Percentiles rank a stretch among this genome's conserved stretches.
phyloP scores from a whole-genome alignment of 2,113 vertebrate genomes.

The Oxyura jamaicensis region DNA sequence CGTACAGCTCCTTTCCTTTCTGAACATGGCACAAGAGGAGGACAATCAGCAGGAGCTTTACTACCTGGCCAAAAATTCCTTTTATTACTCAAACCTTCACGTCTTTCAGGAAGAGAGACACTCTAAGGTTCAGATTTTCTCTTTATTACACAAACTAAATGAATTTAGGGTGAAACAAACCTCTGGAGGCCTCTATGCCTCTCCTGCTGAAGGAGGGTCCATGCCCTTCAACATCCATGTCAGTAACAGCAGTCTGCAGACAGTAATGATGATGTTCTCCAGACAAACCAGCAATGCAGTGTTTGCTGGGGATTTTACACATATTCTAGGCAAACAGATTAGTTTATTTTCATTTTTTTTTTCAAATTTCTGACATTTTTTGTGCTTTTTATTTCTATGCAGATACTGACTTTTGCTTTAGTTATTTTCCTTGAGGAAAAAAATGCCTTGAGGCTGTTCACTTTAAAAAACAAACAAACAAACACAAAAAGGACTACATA shows the following conservation, averaged over 20 bases:
- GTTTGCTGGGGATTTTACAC: neutral
- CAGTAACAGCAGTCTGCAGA: neutral
- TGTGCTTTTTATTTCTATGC: too few species aligned
- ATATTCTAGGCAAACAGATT: neutral
- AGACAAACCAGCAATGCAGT: neutral
- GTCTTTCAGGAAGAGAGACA: neutral
- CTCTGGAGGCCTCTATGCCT: neutral
- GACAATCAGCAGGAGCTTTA: neutral
- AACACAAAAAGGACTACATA: too few species aligned
- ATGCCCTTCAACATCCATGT: neutral
- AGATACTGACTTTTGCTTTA: too few species aligned
- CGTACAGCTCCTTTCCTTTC: neutral
- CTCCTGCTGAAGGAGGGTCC: neutral
- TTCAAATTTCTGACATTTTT: too few species aligned
- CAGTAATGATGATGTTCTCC: neutral
- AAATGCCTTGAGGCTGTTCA: too few species aligned
- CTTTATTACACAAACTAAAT: neutral
- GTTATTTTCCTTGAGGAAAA: too few species aligned
- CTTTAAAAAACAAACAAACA: neutral
- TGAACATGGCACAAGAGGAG: neutral
- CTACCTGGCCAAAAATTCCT: neutral
- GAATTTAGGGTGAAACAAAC: neutral
- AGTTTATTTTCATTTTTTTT: neutral
- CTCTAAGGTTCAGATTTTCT: neutral
- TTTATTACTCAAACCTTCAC: neutral